These are phyloP conservation scores for Neodiprion fabricii DNA, from an alignment of 1,140 invertebrate species.

Conservation along the genomic window DNA sequence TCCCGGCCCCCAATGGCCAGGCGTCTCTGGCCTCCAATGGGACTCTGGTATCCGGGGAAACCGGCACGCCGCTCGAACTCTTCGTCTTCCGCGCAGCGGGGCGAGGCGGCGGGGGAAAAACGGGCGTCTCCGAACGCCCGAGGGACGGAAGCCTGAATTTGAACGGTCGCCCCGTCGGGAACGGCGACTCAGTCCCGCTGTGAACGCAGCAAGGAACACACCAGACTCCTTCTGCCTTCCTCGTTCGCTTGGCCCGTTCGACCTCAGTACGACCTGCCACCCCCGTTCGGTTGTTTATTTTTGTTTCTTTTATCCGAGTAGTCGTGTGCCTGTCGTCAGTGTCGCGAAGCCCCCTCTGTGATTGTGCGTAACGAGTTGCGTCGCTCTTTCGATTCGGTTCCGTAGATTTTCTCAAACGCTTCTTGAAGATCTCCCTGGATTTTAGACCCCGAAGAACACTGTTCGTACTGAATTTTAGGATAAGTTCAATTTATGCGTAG, in stretches of 20 bases:
- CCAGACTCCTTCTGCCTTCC: conserved; percentile 36
- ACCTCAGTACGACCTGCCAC: background rate
- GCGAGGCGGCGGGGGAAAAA: conserved; percentile 20
- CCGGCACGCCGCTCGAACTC: background rate
- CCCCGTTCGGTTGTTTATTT: no score
- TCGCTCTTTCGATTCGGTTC: no score
- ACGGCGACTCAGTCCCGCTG: conserved; percentile 57
- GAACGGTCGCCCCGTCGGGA: conserved; percentile 38
- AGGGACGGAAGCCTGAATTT: background rate
- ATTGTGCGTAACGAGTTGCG: no score
- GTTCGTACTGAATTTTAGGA: no score
- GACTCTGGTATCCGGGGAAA: conserved; percentile 38
- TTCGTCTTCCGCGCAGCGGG: background rate
- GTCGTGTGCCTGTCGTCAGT: no score
- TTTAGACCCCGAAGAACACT: no score
- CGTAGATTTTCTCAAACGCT: no score
- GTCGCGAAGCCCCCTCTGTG: no score
- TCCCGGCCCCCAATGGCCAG: background rate
- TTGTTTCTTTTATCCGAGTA: no score
- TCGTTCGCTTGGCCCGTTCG: background rate
- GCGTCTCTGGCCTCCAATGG: conserved; percentile 34
- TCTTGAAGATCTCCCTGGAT: no score
- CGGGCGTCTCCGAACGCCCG: background rate
- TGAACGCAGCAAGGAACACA: conserved; percentile 58
- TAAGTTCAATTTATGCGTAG: no score